These are phyloP conservation scores for Orius laevigatus DNA, from an alignment of 1,140 invertebrate genomes.

Conservation along the genomic window DNA sequence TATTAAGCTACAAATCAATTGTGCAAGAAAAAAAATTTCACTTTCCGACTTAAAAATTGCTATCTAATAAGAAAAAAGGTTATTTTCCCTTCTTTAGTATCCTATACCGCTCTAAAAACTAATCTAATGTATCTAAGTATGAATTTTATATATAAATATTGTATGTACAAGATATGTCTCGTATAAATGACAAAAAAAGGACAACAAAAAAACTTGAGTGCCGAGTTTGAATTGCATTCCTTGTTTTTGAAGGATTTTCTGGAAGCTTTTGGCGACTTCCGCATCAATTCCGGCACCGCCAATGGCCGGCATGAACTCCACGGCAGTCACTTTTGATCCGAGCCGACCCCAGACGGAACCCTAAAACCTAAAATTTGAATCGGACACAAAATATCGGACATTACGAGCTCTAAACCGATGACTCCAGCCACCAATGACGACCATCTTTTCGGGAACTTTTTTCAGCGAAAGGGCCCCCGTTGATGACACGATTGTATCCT, in stretches of 20 bases:
- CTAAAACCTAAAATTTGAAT: constrained; percentile 29
- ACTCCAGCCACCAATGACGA: constrained; percentile 98
- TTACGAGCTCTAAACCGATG: constrained; percentile 88
- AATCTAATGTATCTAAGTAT: no score
- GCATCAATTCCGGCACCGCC: constrained; percentile 93
- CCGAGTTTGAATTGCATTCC: constrained; percentile 89
- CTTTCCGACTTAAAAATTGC: no score
- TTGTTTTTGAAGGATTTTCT: constrained; percentile 85
- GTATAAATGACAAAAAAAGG: no score
- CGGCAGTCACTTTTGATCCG: constrained; percentile 84
- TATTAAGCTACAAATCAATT: no score
- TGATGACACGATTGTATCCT: constrained; percentile 89
- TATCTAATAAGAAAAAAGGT: no score
- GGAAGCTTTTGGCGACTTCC: constrained; percentile 90
- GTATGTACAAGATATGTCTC: no score
- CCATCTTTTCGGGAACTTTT: constrained; percentile 80
- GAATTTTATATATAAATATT: no score
- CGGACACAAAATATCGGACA: no score
- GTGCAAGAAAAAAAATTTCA: no score
- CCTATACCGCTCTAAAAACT: no score
- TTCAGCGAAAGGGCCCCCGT: constrained; percentile 87
- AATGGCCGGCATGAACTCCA: constrained; percentile 84
- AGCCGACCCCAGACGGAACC: constrained; percentile 87
- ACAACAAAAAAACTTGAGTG: no score
- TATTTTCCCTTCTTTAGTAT: no score